Base-by-base conservation (phyloP, 2,113 vertebrate species). In the Heterochromis multidens region DNA sequence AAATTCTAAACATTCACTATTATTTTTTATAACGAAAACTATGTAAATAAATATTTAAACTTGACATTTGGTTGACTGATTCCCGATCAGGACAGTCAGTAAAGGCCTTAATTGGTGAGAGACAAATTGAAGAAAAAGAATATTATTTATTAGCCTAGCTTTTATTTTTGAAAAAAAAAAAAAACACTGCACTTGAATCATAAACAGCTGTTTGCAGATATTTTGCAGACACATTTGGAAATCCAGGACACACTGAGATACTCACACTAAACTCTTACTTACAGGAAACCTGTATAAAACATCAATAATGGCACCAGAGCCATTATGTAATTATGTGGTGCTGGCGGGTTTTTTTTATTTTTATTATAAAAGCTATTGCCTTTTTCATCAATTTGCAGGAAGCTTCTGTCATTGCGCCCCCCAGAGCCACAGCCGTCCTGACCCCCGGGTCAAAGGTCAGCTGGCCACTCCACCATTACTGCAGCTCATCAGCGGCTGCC, bases 401-500 rank as follows among this genome's bases (percentile, higher is more conserved):
- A 77, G 70, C 78, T 77, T 85, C 84, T 90, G 91, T 92, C 89
- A 74, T 77, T 13, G 46, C 46, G 40, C 70, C 82, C 79, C 83
- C 85, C n/a, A n/a, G 63, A 86, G 80, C 62, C 72, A 46, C 83
- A 80, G 77, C 60, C 79, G 81, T 31, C 79, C 23, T 78, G 90
- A 93, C 92, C 92, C 49, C 57, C 1, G 57, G 91, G 94, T 95
- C 94, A 95, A 77, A 93, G 94, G 93, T 93, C 93, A 93, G 89
- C 88, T 87, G 89, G 90, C 90, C 95, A 88, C 82, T 93, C 82
- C 40, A 59, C 80, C 83, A 65, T 92, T 81, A 87, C 83, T 7
- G 54, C 85, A 19, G n/a, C 78, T 81, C 90, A 84, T 82, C 80
- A 62, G 57, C 57, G 10, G n/a, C 57, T 2, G 23, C 60, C 12